These are phyloP conservation scores for Meda fulgida DNA, from an alignment of 2,797 vertebrate genomes.

Conservation along the genomic window DNA sequence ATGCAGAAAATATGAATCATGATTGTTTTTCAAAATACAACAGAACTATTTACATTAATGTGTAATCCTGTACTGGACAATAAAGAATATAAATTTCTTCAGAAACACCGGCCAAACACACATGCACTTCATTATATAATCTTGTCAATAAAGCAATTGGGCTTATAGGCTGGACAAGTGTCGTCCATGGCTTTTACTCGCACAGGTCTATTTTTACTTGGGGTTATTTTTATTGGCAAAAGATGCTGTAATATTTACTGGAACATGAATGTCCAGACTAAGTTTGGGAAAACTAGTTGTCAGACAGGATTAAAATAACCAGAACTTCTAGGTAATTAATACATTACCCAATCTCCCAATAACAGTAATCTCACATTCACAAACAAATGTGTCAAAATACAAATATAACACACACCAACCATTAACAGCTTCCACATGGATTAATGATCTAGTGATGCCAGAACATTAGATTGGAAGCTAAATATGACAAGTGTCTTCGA, in stretches of 20 bases:
- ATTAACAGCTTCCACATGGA: constrained; percentile 48
- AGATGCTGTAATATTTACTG: background rate
- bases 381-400: background rate
- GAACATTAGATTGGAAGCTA: background rate
- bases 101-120: too few relatives aligned
- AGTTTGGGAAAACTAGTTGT: background rate
- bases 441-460: constrained; percentile 30
- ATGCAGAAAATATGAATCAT: too few relatives aligned
- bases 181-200: background rate
- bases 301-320: background rate
- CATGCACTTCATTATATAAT: too few relatives aligned
- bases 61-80: too few relatives aligned
- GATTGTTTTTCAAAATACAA: too few relatives aligned
- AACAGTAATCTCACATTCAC: background rate
- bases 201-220: background rate
- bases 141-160: too few relatives aligned
- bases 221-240: background rate
- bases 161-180: too few relatives aligned
- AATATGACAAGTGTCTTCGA: background rate
- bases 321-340: background rate
- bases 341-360: background rate
- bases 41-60: too few relatives aligned
- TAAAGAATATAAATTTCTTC: too few relatives aligned
- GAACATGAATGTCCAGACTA: background rate
- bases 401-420: background rate